These are phyloP conservation scores for Cerastis rubricosa DNA, from an alignment of 2,888 invertebrate genomes.

Conservation along the genomic window DNA sequence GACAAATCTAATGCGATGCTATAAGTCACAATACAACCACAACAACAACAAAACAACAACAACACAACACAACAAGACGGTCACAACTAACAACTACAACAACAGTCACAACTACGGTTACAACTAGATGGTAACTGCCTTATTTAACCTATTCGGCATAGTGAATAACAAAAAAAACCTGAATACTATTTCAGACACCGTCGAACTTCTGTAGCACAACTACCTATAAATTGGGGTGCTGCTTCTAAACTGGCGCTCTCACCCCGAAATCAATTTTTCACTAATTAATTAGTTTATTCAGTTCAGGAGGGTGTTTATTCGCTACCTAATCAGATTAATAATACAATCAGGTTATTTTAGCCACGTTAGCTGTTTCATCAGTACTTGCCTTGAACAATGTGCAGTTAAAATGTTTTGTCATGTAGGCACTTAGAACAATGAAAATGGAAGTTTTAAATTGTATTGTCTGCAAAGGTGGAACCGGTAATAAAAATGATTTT, in stretches of 20 bases:
- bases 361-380: slow-evolving; percentile 23
- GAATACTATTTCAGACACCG: slow-evolving; percentile 26
- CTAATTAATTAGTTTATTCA: slow-evolving; percentile 58
- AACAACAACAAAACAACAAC: no score
- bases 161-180: background rate
- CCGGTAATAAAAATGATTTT: background rate
- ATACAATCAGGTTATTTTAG: slow-evolving; percentile 45
- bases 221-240: slow-evolving; percentile 32
- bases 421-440: slow-evolving; percentile 20
- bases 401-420: slow-evolving; percentile 2
- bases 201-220: slow-evolving; percentile 12
- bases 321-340: slow-evolving; percentile 52
- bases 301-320: slow-evolving; percentile 57
- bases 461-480: background rate
- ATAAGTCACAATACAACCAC: no score
- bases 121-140: background rate
- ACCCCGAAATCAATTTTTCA: slow-evolving; percentile 56
- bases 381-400: slow-evolving; percentile 13
- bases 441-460: background rate
- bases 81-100: no score
- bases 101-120: no score
- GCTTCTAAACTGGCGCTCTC: slow-evolving; percentile 16
- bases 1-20: no score
- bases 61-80: no score
- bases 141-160: background rate